Base-by-base conservation (phyloP, 2,888 invertebrate genomes). In the Yponomeuta cagnagella region DNA sequence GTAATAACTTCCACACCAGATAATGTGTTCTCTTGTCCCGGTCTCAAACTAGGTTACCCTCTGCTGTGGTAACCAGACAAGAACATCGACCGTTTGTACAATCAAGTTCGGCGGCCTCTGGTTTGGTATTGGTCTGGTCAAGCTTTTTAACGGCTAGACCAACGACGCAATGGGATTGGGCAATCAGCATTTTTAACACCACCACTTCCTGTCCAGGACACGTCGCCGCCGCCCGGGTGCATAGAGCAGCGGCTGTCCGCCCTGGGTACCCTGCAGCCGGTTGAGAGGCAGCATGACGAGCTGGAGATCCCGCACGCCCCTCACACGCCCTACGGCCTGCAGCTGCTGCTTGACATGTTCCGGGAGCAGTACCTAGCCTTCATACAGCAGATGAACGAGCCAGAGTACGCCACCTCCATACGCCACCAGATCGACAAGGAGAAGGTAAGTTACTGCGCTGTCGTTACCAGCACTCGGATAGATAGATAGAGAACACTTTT, bases 241-340 rank as follows among this genome's bases (percentile, higher is more conserved):
- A 96, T 98, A 72, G 98, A 97, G 86, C 97, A 98, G 84, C 97
- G 97, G 76, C 90, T 98, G 72, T 97, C 97, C 4, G 95, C 96
- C 67, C 90, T 97, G 70, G 95, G 96, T 65, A 93, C 95, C 71
- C 93, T 95, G 80, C 95, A 95, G 81, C 93, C 95, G 73, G 87
- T 93, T 37, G 90, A 93, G 68, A 84, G 88, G 31, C 93, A 96
- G 73, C 97, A 98, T 85, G 94, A 95, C 71, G 97, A 97, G 89
- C 90, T 97, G 77, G 96, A 96, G 77, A 96, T 97, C 85, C 97
- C 97, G 69, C 93, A 94, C 73, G 94, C 95, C 74, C 96, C 97
- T 63, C 93, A 95, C 77, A 96, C 97, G 70, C 97, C 97, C 1
- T 97, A 97, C 85, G 96, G 96, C 31, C 91, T 98, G 75, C 97